A percentile compares a stretch with the other conserved stretches of the same genome.
These are phyloP conservation scores for Psettodes erumei DNA, from an alignment of 2,113 vertebrate species.

Conservation along the genomic window DNA sequence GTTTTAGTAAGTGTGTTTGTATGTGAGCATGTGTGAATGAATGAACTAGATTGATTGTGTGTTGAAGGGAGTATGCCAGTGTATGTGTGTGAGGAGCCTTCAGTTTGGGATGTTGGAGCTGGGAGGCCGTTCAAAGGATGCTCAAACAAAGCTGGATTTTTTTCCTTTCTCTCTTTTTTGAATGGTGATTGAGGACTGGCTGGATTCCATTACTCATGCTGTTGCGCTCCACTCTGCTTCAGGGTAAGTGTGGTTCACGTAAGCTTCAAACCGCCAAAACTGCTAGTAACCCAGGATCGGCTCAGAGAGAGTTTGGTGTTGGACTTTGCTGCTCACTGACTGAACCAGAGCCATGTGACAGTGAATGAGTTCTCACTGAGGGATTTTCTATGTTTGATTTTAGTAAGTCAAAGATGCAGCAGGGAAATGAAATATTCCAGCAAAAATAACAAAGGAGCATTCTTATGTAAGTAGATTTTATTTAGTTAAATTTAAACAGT, in stretches of 20 bases:
- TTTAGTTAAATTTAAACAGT: constrained; percentile 8
- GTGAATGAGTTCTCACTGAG: constrained; percentile 31
- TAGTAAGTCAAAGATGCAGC: neutral
- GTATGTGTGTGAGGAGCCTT: constrained; percentile 54
- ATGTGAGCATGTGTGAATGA: constrained; percentile 72
- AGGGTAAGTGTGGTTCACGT: constrained; percentile 79
- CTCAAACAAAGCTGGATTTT: constrained; percentile 79
- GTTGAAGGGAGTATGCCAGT: constrained; percentile 46
- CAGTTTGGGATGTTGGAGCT: constrained; percentile 71
- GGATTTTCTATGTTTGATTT: constrained; percentile 17
- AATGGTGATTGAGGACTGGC: constrained; percentile 77
- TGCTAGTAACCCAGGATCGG: constrained; percentile 57
- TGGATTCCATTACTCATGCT: constrained; percentile 81
- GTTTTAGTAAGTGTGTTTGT: constrained; percentile 78
- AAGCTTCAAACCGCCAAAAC: constrained; percentile 77
- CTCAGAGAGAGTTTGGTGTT: constrained; percentile 63
- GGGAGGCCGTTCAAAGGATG: constrained; percentile 80
- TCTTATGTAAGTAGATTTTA: constrained; percentile 61
- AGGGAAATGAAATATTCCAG: constrained; percentile 9
- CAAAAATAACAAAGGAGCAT: constrained; percentile 35
- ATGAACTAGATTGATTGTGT: constrained; percentile 64
- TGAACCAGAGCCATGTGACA: constrained; percentile 51
- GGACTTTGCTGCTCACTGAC: constrained; percentile 55
- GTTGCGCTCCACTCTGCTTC: constrained; percentile 65
- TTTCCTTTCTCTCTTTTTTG: constrained; percentile 55